Percentiles rank a stretch among this genome's conserved stretches.
phyloP scores from a whole-genome alignment of 2,797 vertebrate genomes.

The Aphelocoma californica region DNA sequence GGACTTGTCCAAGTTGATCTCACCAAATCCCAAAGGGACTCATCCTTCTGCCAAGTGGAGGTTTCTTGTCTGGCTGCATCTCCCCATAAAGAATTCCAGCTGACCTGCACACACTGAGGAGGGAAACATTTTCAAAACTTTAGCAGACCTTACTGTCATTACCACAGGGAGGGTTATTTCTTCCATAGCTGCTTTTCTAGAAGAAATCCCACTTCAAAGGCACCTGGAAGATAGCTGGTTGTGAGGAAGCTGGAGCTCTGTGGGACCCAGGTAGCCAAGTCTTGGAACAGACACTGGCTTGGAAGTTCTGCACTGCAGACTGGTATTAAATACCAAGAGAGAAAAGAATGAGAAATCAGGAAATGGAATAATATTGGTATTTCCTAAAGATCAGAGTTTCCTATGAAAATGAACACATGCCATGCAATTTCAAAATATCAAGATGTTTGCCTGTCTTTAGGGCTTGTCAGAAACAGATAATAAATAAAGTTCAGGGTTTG shows the following conservation, averaged over 20 bases:
- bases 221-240: neutral
- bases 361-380: neutral
- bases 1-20: neutral
- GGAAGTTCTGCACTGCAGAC: neutral
- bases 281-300: neutral
- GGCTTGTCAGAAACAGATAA: conserved; percentile 42
- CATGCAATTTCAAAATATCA: neutral
- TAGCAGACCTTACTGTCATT: neutral
- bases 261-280: neutral
- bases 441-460: neutral
- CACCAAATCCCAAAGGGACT: neutral
- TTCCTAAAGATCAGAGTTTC: conserved; percentile 38
- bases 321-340: conserved; percentile 6
- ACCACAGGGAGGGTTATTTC: neutral
- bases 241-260: neutral
- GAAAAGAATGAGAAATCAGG: conserved; percentile 31
- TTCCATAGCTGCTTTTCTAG: neutral
- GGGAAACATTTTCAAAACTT: neutral
- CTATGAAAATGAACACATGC: neutral
- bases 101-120: neutral
- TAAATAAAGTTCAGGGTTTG: neutral
- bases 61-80: neutral
- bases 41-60: neutral
- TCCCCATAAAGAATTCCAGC: neutral
- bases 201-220: neutral